Evolutionary conservation across 2,888 invertebrate species (phyloP).

Genomic region (Crepidodera aurea): DNA sequence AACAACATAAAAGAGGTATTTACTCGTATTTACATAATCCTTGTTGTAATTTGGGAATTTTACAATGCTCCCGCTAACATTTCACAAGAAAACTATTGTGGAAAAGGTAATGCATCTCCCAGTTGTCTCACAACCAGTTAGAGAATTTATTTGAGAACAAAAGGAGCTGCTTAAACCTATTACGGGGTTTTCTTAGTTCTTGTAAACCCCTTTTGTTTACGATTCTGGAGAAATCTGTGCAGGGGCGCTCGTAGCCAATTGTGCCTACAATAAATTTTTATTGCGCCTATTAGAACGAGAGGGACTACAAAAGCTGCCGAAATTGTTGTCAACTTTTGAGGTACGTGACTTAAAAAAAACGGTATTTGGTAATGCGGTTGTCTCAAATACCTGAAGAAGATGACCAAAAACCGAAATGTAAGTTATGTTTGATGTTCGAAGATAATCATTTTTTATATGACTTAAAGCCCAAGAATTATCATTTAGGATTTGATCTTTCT

Average conservation of each 20-base stretch:
- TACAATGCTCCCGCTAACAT: slow-evolving; percentile 23
- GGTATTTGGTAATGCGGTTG: too few species aligned
- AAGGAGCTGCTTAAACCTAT: slow-evolving; percentile 30
- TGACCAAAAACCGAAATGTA: too few species aligned
- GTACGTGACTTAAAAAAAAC: too few species aligned
- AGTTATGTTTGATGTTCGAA: too few species aligned
- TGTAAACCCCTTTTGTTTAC: slow-evolving; percentile 20
- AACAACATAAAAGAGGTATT: slow-evolving; percentile 30
- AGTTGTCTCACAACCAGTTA: slow-evolving; percentile 29
- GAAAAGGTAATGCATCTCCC: slow-evolving; percentile 13
- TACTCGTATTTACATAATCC: slow-evolving; percentile 40
- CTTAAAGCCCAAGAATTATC: too few species aligned
- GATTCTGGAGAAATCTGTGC: slow-evolving; percentile 24
- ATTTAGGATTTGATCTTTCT: too few species aligned
- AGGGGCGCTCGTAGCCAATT: slow-evolving; percentile 12
- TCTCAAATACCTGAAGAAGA: too few species aligned
- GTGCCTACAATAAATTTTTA: slow-evolving; percentile 28
- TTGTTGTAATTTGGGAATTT: slow-evolving; percentile 37
- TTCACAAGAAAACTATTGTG: slow-evolving; percentile 10
- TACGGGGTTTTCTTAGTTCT: slow-evolving; percentile 33
- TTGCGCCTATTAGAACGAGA: slow-evolving; percentile 22
- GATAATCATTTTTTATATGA: too few species aligned
- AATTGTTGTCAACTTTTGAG: neutral
- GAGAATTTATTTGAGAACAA: slow-evolving; percentile 34
- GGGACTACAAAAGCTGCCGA: slow-evolving; percentile 8